phyloP scores from a whole-genome alignment of 1,140 invertebrate genomes.

The Hydropsyche tenuis region DNA sequence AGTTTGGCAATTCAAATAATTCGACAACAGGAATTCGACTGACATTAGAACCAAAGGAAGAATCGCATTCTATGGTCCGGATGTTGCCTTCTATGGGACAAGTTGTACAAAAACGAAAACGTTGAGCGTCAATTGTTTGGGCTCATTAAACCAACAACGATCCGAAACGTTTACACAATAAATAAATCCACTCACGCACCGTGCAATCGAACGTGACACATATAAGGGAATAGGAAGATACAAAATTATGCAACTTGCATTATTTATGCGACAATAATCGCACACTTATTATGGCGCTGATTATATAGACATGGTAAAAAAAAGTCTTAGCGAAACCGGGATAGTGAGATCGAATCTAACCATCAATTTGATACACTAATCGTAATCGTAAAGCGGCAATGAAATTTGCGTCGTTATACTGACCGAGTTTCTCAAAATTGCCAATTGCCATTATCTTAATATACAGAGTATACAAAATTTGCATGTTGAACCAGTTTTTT shows the following conservation, averaged over 20 bases:
- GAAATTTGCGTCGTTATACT: background rate
- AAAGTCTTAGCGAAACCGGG: too few species aligned
- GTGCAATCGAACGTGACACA: background rate
- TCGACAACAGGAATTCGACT: too few species aligned
- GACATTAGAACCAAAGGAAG: too few species aligned
- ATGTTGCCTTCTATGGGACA: background rate
- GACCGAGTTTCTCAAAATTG: constrained; percentile 1
- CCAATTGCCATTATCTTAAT: background rate
- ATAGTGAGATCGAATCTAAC: too few species aligned
- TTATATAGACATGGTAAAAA: too few species aligned
- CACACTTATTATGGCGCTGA: too few species aligned
- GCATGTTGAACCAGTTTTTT: constrained; percentile 7
- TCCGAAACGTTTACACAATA: background rate
- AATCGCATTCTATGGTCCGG: constrained; percentile 1
- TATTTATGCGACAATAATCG: background rate
- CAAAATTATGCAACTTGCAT: background rate
- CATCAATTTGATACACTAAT: background rate
- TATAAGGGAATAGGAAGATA: constrained; percentile 9
- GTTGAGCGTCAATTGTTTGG: background rate
- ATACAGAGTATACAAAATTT: background rate
- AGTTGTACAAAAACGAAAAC: background rate
- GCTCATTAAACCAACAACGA: constrained; percentile 12
- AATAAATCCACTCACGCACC: constrained; percentile 1
- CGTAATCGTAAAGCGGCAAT: background rate
- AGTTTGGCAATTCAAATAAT: too few species aligned